A percentile compares a stretch with the other conserved stretches of the same genome.
Conservation (phyloP, 2,888 invertebrate genomes). For the Drosophila suboccidentalis region DNA sequence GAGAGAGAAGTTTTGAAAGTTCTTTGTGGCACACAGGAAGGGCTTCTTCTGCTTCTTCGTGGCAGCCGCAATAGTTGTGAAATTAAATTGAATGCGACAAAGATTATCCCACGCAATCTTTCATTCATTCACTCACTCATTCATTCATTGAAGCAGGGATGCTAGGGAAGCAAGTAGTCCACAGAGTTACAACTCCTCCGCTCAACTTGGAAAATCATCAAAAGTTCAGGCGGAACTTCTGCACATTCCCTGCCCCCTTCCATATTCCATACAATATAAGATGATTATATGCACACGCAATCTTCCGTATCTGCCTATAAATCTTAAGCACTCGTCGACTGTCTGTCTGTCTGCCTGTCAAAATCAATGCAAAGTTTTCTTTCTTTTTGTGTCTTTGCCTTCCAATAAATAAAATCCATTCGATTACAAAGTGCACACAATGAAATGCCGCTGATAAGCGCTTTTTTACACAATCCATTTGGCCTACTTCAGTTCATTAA, state of each 20-base stretch:
- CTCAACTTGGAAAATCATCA: slow-evolving; percentile 66
- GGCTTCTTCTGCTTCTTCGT: slow-evolving; percentile 50
- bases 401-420: slow-evolving; percentile 77
- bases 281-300: slow-evolving; percentile 76
- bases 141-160: slow-evolving; percentile 43
- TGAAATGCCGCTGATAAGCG: slow-evolving; percentile 71
- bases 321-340: slow-evolving; percentile 56
- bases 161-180: slow-evolving; percentile 11
- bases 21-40: slow-evolving; percentile 68
- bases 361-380: slow-evolving; percentile 72
- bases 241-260: slow-evolving; percentile 4
- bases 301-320: slow-evolving; percentile 65
- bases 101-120: slow-evolving; percentile 81
- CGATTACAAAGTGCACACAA: slow-evolving; percentile 75
- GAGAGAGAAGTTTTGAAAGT: slow-evolving; percentile 60
- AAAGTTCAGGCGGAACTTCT: slow-evolving; percentile 68
- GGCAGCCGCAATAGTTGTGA: slow-evolving; percentile 77
- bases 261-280: slow-evolving; percentile 47
- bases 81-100: slow-evolving; percentile 80
- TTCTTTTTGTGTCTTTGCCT: slow-evolving; percentile 46
- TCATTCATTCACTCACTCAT: slow-evolving; percentile 69
- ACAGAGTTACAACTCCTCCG: slow-evolving; percentile 44
- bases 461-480: slow-evolving; percentile 60
- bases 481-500: slow-evolving; percentile 79
- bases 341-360: slow-evolving; percentile 27